phyloP scores from a whole-genome alignment of 2,113 vertebrate genomes.

The Scartelaos histophorus region DNA sequence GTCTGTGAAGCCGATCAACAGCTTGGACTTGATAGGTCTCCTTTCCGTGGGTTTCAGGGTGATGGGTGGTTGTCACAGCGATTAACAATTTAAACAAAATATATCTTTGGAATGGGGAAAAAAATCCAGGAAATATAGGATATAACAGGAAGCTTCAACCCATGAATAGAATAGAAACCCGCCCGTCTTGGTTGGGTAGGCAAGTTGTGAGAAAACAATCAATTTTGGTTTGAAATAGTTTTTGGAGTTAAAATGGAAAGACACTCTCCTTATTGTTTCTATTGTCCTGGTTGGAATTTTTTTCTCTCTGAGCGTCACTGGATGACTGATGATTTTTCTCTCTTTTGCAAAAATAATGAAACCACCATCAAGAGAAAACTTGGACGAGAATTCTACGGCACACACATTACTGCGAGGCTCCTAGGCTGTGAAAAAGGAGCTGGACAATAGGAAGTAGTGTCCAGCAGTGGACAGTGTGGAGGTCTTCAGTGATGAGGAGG shows the following conservation, averaged over 20 bases:
- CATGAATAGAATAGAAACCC: background rate
- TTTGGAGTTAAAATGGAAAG: background rate
- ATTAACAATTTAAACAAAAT: too few species aligned
- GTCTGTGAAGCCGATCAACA: too few species aligned
- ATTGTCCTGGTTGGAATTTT: too few species aligned
- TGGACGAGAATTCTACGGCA: background rate
- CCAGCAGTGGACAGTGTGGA: constrained; percentile 88
- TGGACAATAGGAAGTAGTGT: constrained; percentile 67
- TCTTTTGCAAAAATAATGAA: background rate
- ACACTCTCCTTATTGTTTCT: background rate
- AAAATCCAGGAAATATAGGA: too few species aligned
- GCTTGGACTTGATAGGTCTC: too few species aligned
- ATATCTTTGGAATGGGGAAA: too few species aligned
- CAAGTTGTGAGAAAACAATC: background rate
- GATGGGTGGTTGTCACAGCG: too few species aligned
- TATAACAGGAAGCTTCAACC: too few species aligned
- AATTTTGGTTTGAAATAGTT: background rate
- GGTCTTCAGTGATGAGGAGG: constrained; percentile 86
- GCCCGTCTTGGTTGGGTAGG: background rate
- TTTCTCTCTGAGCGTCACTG: too few species aligned
- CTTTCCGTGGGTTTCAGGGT: too few species aligned
- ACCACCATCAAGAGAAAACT: background rate
- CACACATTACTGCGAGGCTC: background rate
- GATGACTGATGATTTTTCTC: background rate
- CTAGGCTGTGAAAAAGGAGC: background rate